Conservation (phyloP, 2,888 invertebrate species). For the Andrena flavipes region DNA sequence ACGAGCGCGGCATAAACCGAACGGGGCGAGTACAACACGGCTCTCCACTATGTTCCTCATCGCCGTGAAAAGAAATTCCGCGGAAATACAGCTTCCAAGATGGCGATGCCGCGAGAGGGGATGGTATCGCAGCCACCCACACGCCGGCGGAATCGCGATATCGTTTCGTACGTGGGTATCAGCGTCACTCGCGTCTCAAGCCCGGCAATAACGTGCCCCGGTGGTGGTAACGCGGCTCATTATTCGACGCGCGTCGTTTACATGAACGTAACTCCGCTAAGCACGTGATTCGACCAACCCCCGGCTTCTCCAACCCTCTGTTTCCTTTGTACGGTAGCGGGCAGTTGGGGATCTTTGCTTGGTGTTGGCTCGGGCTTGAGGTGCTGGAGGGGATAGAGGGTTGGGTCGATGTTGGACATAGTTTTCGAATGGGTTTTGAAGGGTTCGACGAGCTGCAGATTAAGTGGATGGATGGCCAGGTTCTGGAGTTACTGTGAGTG, state of each 20-base stretch:
- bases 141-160: conserved; percentile 20
- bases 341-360: no score
- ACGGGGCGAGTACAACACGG: conserved; percentile 39
- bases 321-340: no score
- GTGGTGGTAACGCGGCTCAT: conserved; percentile 14
- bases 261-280: conserved; percentile 24
- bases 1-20: conserved; percentile 1
- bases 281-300: conserved; percentile 13
- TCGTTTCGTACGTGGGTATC: not conserved
- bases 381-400: no score
- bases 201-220: conserved; percentile 7
- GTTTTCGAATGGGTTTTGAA: not conserved
- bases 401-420: not conserved
- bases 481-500: not conserved
- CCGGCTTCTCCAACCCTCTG: not conserved
- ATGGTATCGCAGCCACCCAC: not conserved
- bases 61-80: conserved; percentile 32
- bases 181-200: conserved; percentile 6
- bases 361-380: no score
- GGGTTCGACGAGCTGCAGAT: not conserved
- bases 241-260: conserved; percentile 29
- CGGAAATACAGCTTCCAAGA: conserved; percentile 38
- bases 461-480: not conserved
- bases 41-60: conserved; percentile 50
- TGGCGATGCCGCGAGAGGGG: not conserved